These are phyloP conservation scores for Xiphorhynchus elegans DNA, from an alignment of 2,113 vertebrate genomes.

Conservation along the genomic window DNA sequence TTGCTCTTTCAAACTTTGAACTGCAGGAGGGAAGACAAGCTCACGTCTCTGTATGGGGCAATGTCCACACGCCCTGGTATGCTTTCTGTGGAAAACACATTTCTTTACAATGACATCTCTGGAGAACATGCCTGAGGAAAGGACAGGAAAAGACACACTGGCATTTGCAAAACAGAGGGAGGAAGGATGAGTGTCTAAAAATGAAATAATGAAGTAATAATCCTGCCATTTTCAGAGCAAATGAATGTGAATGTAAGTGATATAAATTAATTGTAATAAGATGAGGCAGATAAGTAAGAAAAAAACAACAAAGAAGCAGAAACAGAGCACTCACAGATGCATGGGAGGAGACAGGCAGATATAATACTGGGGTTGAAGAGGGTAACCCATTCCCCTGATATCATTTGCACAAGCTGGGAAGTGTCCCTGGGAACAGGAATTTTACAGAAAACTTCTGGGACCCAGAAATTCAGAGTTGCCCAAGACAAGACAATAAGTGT, in stretches of 20 bases:
- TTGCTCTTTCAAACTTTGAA: conserved; percentile 63
- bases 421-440: background rate
- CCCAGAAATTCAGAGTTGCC: background rate
- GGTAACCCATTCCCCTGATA: background rate
- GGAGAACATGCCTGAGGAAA: background rate
- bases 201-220: background rate
- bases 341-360: background rate
- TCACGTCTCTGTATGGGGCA: background rate
- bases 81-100: background rate
- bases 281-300: background rate
- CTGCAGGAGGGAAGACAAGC: conserved; percentile 27
- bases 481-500: background rate
- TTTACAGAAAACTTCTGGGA: background rate
- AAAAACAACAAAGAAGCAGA: background rate
- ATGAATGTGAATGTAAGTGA: background rate
- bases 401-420: background rate
- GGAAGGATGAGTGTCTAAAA: background rate
- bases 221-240: background rate
- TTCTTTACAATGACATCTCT: background rate
- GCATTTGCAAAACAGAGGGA: rapidly evolving
- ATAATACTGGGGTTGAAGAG: background rate
- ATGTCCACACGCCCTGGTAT: background rate
- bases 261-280: background rate
- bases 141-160: background rate
- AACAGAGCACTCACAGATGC: background rate